Evolutionary conservation across 2,888 invertebrate genomes (phyloP).

Genomic region (Spisula solida): DNA sequence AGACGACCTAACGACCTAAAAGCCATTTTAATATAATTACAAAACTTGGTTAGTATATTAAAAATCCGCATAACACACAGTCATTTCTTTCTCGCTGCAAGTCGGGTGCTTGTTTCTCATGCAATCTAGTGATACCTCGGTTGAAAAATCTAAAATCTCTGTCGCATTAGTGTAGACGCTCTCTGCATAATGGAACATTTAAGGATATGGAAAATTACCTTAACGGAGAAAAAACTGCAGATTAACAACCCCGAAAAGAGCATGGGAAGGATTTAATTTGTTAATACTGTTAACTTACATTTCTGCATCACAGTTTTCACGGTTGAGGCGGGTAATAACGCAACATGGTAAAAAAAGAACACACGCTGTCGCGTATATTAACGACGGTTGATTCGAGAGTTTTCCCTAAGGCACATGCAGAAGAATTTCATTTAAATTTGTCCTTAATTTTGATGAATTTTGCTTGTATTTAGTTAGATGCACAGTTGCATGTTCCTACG

Average conservation of each 20-base stretch:
- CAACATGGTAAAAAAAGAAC: conserved; percentile 12
- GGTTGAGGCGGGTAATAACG: conserved; percentile 28
- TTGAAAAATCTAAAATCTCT: conserved; percentile 2
- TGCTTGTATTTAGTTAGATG: conserved; percentile 22
- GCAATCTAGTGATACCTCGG: neutral
- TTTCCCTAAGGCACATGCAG: conserved; percentile 15
- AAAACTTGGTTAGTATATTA: too few relatives aligned
- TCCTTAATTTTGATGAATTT: conserved; percentile 30
- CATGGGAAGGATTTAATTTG: conserved; percentile 28
- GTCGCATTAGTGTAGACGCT: neutral
- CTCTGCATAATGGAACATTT: conserved; percentile 11
- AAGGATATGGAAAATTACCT: conserved; percentile 30
- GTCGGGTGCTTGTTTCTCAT: neutral
- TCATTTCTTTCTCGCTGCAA: neutral
- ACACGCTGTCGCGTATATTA: conserved; percentile 13
- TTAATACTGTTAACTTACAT: conserved; percentile 25
- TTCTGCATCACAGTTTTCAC: conserved; percentile 25
- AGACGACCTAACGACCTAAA: too few relatives aligned
- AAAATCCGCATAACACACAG: neutral
- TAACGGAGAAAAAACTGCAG: conserved; percentile 20
- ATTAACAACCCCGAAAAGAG: conserved; percentile 22
- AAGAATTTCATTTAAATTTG: conserved; percentile 31
- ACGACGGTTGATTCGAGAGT: conserved; percentile 19
- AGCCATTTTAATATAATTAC: too few relatives aligned
- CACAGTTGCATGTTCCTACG: conserved; percentile 10